These are phyloP conservation scores for Nowickia ferox DNA, from an alignment of 2,888 invertebrate species.

Conservation along the genomic window DNA sequence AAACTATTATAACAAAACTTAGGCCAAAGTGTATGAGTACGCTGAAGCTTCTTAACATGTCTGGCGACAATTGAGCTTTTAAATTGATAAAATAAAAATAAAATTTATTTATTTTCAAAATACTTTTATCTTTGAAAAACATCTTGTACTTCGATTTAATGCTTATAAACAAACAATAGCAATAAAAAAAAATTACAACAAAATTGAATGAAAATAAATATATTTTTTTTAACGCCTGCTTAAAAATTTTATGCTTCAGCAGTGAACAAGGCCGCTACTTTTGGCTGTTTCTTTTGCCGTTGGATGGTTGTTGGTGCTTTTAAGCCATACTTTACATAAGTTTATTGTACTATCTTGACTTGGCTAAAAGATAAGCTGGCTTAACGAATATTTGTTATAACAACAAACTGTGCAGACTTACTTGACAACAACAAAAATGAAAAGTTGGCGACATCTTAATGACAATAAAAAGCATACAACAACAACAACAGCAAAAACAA, in stretches of 20 bases:
- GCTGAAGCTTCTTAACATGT: slow-evolving; percentile 60
- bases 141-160: slow-evolving; percentile 58
- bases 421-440: slow-evolving; percentile 55
- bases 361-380: slow-evolving; percentile 63
- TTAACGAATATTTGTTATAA: slow-evolving; percentile 63
- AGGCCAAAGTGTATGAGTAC: slow-evolving; percentile 6
- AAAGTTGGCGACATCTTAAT: slow-evolving; percentile 67
- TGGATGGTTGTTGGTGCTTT: slow-evolving; percentile 19
- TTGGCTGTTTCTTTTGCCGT: not conserved
- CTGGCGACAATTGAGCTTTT: slow-evolving; percentile 68
- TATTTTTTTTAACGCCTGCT: slow-evolving; percentile 55
- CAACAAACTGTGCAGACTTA: slow-evolving; percentile 39
- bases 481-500: slow-evolving; percentile 35
- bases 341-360: slow-evolving; percentile 59
- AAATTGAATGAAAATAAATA: not conserved
- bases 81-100: slow-evolving; percentile 40
- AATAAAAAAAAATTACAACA: slow-evolving; percentile 18
- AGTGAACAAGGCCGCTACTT: slow-evolving; percentile 21
- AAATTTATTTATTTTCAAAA: not conserved
- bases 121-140: slow-evolving; percentile 55
- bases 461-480: slow-evolving; percentile 30
- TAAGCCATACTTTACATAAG: slow-evolving; percentile 57
- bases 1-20: not conserved
- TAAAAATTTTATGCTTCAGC: slow-evolving; percentile 37
- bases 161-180: slow-evolving; percentile 49